These are phyloP conservation scores for Papilio machaon DNA, from an alignment of 1,140 invertebrate genomes.

Conservation along the genomic window DNA sequence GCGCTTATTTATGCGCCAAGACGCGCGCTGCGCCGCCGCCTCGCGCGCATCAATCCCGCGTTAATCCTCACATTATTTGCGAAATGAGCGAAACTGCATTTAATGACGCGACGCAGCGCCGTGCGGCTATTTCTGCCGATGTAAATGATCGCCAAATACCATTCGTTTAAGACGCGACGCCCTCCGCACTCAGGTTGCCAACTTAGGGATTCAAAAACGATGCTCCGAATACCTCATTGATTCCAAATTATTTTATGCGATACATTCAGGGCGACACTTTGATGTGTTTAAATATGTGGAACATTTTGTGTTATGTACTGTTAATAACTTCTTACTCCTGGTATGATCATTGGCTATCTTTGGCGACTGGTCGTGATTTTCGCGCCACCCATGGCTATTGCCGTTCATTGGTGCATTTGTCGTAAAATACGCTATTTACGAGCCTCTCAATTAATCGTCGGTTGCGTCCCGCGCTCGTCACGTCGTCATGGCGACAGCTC, in stretches of 20 bases:
- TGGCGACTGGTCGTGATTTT: conserved; percentile 71
- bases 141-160: conserved; percentile 69
- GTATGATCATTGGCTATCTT: not conserved
- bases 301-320: not conserved
- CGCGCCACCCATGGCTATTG: conserved; percentile 52
- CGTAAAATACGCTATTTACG: conserved; percentile 65
- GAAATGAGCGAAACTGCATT: conserved; percentile 74
- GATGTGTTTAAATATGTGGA: not conserved
- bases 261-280: not conserved
- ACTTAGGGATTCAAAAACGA: conserved; percentile 22
- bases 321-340: not conserved
- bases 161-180: conserved; percentile 69
- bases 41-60: conserved; percentile 60
- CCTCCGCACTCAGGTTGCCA: conserved; percentile 39
- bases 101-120: conserved; percentile 63
- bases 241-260: not conserved
- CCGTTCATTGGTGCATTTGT: conserved; percentile 46
- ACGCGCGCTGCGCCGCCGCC: conserved; percentile 59
- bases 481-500: conserved; percentile 36
- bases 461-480: not conserved
- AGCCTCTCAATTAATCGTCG: conserved; percentile 59
- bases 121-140: conserved; percentile 64
- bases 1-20: conserved; percentile 64
- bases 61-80: conserved; percentile 71
- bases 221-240: conserved; percentile 3